phyloP scores from a whole-genome alignment of 2,797 vertebrate genomes.

The Sebastes cheni region DNA sequence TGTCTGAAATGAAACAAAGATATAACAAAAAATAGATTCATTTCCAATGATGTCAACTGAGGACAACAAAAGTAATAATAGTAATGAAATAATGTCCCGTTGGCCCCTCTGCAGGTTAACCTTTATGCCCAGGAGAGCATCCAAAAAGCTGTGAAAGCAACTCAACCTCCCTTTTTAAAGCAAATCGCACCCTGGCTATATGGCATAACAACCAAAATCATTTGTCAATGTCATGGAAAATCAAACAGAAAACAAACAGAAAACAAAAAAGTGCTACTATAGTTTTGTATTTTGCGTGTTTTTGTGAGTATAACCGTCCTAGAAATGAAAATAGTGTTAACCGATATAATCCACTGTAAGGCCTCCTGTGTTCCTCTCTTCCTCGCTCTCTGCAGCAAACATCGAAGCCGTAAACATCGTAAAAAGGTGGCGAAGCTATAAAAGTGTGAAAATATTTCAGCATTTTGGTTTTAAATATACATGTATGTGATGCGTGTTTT shows the following conservation, averaged over 20 bases:
- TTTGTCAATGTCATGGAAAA: constrained; percentile 25
- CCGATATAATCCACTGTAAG: constrained; percentile 30
- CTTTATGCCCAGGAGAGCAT: neutral
- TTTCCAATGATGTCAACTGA: neutral
- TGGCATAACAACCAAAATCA: constrained; percentile 24
- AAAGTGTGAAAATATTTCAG: constrained; percentile 78
- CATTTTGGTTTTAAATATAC: constrained; percentile 74
- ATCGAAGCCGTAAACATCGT: constrained; percentile 75
- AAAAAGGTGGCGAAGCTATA: constrained; percentile 70
- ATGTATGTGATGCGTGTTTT: constrained; percentile 45
- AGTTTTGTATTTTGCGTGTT: constrained; percentile 8
- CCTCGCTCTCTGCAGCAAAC: constrained; percentile 49
- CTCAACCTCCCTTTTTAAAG: neutral
- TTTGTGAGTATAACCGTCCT: constrained; percentile 9
- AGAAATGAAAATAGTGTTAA: constrained; percentile 64
- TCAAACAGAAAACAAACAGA: constrained; percentile 17
- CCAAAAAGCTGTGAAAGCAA: neutral
- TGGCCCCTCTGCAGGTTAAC: constrained; percentile 1
- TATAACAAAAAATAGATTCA: neutral
- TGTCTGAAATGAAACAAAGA: neutral
- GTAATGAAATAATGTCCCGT: neutral
- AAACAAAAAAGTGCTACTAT: neutral
- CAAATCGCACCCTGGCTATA: constrained; percentile 52
- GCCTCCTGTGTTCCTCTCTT: constrained; percentile 41
- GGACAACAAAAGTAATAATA: neutral